phyloP scores from a whole-genome alignment of 2,797 vertebrate species.

The Gallinago stenura region DNA sequence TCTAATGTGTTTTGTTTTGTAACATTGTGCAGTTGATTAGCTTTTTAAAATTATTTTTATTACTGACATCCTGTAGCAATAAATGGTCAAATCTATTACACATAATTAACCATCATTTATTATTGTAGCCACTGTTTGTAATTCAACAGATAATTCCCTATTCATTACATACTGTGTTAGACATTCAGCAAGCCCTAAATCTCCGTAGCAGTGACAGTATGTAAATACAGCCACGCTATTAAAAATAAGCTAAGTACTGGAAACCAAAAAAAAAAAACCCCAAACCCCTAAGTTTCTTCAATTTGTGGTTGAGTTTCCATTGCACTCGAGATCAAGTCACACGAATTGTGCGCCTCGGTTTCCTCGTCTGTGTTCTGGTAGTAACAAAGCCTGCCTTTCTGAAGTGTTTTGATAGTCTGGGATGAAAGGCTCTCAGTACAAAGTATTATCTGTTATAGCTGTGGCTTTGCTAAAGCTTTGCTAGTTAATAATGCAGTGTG shows the following conservation, averaged over 20 bases:
- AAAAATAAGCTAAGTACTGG: neutral
- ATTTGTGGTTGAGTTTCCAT: neutral
- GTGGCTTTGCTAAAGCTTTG: neutral
- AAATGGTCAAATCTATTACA: conserved; percentile 20
- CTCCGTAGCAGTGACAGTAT: neutral
- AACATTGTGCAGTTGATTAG: neutral
- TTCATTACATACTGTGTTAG: neutral
- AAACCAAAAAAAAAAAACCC: neutral
- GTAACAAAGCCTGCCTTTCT: neutral
- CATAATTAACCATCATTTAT: conserved; percentile 19
- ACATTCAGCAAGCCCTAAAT: neutral
- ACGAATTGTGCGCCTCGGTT: neutral
- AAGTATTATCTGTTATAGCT: neutral
- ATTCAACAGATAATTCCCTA: conserved; percentile 11
- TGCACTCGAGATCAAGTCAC: neutral
- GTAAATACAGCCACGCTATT: neutral
- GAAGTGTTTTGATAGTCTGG: neutral
- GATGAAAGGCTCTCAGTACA: neutral
- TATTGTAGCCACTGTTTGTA: neutral
- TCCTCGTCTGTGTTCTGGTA: neutral
- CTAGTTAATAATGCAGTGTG: conserved; percentile 3
- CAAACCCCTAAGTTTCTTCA: neutral
- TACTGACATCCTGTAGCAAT: conserved; percentile 8
- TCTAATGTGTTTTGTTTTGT: neutral
- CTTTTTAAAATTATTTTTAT: neutral